These are phyloP conservation scores for Drosophila baimaii DNA, from an alignment of 1,140 invertebrate species.

Conservation along the genomic window DNA sequence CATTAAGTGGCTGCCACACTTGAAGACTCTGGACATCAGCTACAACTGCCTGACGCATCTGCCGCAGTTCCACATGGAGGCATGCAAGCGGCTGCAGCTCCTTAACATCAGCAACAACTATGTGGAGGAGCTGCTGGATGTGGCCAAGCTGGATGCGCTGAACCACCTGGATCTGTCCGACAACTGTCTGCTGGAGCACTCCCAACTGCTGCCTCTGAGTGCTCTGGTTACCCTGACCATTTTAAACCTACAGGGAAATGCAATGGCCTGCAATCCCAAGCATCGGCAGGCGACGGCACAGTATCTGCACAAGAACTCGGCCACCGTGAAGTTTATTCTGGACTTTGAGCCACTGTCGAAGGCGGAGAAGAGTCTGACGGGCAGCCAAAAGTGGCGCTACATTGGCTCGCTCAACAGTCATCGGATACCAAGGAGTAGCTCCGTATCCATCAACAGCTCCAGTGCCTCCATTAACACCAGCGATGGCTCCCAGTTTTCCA, in stretches of 20 bases:
- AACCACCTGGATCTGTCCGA: conserved; percentile 87
- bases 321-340: conserved; percentile 86
- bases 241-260: conserved; percentile 87
- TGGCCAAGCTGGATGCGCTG: conserved; percentile 86
- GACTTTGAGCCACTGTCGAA: conserved; percentile 86
- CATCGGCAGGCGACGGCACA: conserved; percentile 86
- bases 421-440: conserved; percentile 39
- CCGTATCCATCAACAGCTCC: conserved; percentile 62
- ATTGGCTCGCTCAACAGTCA: conserved; percentile 43
- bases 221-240: conserved; percentile 85
- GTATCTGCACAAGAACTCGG: conserved; percentile 86
- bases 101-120: conserved; percentile 87
- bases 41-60: conserved; percentile 87
- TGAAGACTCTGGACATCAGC: conserved; percentile 87
- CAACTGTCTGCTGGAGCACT: conserved; percentile 88
- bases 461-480: conserved; percentile 57
- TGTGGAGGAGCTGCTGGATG: conserved; percentile 84
- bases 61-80: conserved; percentile 85
- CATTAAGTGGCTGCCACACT: conserved; percentile 86
- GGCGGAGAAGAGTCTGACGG: conserved; percentile 85
- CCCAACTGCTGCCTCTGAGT: conserved; percentile 85
- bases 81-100: conserved; percentile 85
- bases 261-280: conserved; percentile 86
- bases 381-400: conserved; percentile 72
- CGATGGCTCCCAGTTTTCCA: conserved; percentile 61